Evolutionary conservation across 2,797 vertebrate genomes (phyloP).

Genomic region (Neomorphus geoffroyi): DNA sequence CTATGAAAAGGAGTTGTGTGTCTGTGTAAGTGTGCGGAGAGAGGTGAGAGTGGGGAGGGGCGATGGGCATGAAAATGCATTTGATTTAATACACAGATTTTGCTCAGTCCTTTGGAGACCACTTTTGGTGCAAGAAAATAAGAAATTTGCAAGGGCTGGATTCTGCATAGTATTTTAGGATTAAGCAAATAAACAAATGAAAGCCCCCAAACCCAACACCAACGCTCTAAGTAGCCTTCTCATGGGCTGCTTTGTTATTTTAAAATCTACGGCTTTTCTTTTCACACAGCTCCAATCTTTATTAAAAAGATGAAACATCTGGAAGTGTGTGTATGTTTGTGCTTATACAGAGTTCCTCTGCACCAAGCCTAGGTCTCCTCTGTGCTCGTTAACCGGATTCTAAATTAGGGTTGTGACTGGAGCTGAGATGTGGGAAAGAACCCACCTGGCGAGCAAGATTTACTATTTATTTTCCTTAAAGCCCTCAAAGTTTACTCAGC

Average conservation of each 20-base stretch:
- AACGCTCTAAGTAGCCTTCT: neutral
- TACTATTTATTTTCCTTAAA: conserved; percentile 62
- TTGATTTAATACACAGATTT: neutral
- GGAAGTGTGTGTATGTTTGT: neutral
- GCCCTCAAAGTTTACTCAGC: conserved; percentile 59
- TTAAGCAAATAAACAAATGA: conserved; percentile 22
- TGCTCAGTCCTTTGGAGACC: conserved; percentile 22
- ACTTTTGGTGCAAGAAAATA: conserved; percentile 1
- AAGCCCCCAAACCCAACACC: neutral
- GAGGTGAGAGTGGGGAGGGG: neutral
- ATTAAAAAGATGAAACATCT: conserved; percentile 57
- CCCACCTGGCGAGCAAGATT: conserved; percentile 52
- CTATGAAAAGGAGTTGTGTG: conserved; percentile 49
- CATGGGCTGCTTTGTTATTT: conserved; percentile 13
- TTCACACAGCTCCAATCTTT: neutral
- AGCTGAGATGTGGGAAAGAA: conserved; percentile 26
- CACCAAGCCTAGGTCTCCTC: conserved; percentile 35
- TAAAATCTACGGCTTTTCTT: conserved; percentile 5
- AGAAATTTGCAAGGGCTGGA: neutral
- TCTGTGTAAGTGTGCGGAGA: neutral
- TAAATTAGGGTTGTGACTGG: conserved; percentile 57
- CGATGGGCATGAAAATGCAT: neutral
- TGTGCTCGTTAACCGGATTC: conserved; percentile 55
- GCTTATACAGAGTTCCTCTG: neutral
- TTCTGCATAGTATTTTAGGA: neutral